A percentile compares a stretch with the other conserved stretches of the same genome.
Evolutionary conservation across 1,140 invertebrate species (phyloP).

Genomic region (Cotesia typhae): DNA sequence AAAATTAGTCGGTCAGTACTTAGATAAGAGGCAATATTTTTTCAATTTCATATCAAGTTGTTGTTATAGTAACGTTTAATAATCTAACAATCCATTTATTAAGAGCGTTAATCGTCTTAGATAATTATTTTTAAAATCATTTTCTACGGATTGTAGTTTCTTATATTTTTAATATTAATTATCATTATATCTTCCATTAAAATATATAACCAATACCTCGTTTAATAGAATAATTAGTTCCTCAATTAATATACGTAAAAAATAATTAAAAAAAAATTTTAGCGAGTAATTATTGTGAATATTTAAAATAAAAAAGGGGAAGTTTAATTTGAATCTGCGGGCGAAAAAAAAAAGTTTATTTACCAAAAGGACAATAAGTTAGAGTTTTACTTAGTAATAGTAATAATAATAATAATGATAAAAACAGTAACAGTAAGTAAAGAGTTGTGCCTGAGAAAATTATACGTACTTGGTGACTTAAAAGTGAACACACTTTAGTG

Average conservation of each 20-base stretch:
- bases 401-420: neutral
- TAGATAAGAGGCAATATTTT: slow-evolving; percentile 30
- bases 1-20: neutral
- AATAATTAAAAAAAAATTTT: too few species aligned
- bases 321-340: neutral
- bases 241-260: too few species aligned
- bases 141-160: too few species aligned
- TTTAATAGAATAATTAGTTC: too few species aligned
- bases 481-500: slow-evolving; percentile 5
- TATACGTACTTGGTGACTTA: slow-evolving; percentile 6
- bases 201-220: too few species aligned
- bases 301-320: neutral
- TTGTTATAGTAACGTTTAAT: too few species aligned
- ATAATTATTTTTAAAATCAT: neutral
- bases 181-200: too few species aligned
- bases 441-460: neutral
- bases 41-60: slow-evolving; percentile 35
- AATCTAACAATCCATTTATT: too few species aligned
- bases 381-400: neutral
- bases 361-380: too few species aligned
- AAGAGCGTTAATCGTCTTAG: neutral
- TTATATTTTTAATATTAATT: too few species aligned
- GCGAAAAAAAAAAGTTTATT: neutral
- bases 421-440: neutral
- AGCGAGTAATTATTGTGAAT: too few species aligned